A percentile compares a stretch with the other conserved stretches of the same genome.
Evolutionary conservation across 1,140 invertebrate species (phyloP).

Genomic region (Odontomachus brunneus): DNA sequence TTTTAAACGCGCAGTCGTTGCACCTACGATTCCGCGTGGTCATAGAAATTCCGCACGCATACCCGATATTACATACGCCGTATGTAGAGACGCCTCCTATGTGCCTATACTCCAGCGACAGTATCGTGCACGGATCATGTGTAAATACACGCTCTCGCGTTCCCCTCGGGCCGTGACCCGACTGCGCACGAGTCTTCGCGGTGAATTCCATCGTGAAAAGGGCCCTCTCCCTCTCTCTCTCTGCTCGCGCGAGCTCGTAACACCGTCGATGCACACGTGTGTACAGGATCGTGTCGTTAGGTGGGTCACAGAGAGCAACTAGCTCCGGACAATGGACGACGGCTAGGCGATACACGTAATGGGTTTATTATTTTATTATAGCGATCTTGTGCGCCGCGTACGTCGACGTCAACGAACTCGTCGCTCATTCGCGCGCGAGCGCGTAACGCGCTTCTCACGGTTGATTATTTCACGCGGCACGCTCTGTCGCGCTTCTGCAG

Average conservation of each 20-base stretch:
- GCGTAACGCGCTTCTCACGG: no score
- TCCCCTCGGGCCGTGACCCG: constrained; percentile 52
- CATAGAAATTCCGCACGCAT: constrained; percentile 45
- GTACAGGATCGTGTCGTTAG: constrained; percentile 22
- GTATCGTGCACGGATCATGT: constrained; percentile 51
- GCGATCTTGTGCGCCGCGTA: neutral
- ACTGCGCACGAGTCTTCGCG: constrained; percentile 35
- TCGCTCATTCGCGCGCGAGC: no score
- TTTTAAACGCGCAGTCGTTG: constrained; percentile 41
- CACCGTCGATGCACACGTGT: constrained; percentile 16
- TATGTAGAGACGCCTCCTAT: neutral
- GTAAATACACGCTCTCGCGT: constrained; percentile 52
- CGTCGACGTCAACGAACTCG: constrained; percentile 31
- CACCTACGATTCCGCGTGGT: neutral
- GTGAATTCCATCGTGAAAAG: constrained; percentile 53
- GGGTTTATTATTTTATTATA: constrained; percentile 42
- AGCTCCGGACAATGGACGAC: constrained; percentile 38
- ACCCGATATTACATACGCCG: constrained; percentile 44
- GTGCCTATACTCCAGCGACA: constrained; percentile 21
- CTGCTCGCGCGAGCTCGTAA: no score
- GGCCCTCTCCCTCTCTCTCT: neutral
- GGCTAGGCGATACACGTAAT: constrained; percentile 21
- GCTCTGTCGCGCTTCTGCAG: no score
- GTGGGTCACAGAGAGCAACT: constrained; percentile 50
- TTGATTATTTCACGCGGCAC: no score